Evolutionary conservation across 2,888 invertebrate species (phyloP), one percentile per base, ranked within the genome.

Genomic region (Hybos culiciformis): DNA sequence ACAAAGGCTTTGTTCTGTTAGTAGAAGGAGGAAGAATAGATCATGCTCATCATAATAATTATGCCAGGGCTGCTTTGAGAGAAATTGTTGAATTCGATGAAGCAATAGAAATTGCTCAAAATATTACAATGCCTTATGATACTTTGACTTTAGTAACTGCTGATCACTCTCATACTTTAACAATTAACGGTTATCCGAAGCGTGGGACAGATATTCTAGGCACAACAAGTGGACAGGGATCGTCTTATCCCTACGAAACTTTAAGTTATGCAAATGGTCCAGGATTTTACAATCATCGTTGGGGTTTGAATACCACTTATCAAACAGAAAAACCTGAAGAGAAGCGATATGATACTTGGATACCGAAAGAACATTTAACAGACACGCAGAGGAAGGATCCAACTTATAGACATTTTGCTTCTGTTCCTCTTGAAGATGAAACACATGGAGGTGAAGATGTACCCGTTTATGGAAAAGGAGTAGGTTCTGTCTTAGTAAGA

Each of bases 401-500:
- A 2, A 70, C 61, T 15, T 74, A 74, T 46, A 64, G 62, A 5
- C 69, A 72, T 50, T 59, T 72, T 51, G 71, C 74, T 2, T 62
- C 65, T 1, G 59, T 67, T 37, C 67, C 70, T n/a, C 52, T 70
- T 36, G 63, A 68, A 36, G 70, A 72, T 47, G 77, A 75, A 44
- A 71, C 75, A 0, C 78, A 78, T 50, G 75, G 76, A 2, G 78
- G 78, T 2, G 81, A 82, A 57, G 82, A 83, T 59, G 80, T 83
- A 1, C 71, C 74, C 3, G 72, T 80, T 7, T 79, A 75, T 55
- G 78, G 79, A 23, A 61, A 57, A 26, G 79, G 70, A 46, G 77
- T 75, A 1, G 74, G 75, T 53, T 60, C 76, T 11, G 73, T 75
- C 50, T 57, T 80, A 24, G 67, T 80, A 40, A 70, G 74, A 29